Evolutionary conservation across 2,888 invertebrate genomes (phyloP).

Genomic region (Polydrusus cervinus): DNA sequence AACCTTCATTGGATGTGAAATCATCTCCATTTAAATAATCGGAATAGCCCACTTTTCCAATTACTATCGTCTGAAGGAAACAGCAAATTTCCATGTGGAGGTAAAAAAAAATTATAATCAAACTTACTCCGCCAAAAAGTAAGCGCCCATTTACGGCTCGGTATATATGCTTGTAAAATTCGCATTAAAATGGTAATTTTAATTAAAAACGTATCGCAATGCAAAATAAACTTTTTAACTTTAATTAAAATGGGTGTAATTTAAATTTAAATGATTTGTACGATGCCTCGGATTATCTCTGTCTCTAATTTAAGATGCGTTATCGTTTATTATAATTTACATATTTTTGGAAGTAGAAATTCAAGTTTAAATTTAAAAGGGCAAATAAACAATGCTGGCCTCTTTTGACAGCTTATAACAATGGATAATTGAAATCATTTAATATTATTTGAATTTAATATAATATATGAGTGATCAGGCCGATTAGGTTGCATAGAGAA

Average conservation of each 20-base stretch:
- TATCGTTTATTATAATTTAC: constrained; percentile 20
- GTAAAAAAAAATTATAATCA: background rate
- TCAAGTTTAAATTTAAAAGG: background rate
- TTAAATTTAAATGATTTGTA: constrained; percentile 43
- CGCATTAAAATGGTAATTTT: constrained; percentile 54
- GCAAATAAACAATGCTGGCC: too few species aligned
- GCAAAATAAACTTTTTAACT: constrained; percentile 51
- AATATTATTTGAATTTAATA: too few species aligned
- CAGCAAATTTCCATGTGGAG: too few species aligned
- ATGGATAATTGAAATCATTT: too few species aligned
- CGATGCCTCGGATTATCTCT: constrained; percentile 19
- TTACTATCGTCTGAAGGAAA: too few species aligned
- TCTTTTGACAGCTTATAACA: too few species aligned
- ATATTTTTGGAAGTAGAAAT: background rate
- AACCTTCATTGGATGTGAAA: too few species aligned
- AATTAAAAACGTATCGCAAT: constrained; percentile 53
- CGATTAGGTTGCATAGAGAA: too few species aligned
- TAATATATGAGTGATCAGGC: too few species aligned
- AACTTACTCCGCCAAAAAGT: background rate
- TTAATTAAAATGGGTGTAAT: constrained; percentile 49
- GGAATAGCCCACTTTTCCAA: too few species aligned
- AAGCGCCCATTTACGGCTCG: constrained; percentile 25
- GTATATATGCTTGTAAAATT: constrained; percentile 47
- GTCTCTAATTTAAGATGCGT: constrained; percentile 7
- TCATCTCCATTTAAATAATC: too few species aligned